Conservation (phyloP, 2,797 vertebrate genomes). For the Leptoclinus maculatus region DNA sequence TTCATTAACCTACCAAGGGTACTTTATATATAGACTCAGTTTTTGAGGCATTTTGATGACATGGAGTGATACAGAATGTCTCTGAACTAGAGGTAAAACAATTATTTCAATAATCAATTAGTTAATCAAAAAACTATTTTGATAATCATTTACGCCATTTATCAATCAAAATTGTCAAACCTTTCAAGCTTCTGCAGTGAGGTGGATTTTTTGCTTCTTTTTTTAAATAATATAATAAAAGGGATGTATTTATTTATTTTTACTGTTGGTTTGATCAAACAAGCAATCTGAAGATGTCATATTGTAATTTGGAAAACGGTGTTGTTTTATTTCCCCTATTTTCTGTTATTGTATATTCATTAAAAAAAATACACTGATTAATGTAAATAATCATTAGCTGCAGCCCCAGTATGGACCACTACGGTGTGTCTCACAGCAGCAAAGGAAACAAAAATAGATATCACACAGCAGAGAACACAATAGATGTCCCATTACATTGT, state of each 20-base stretch:
- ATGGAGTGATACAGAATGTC: too few species aligned
- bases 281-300: neutral
- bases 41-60: too few species aligned
- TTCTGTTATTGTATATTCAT: too few species aligned
- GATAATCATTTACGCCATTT: neutral
- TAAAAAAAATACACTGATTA: neutral
- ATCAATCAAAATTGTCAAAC: neutral
- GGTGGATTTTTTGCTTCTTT: neutral
- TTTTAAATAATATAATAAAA: neutral
- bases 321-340: neutral
- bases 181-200: neutral
- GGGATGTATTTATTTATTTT: neutral
- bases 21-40: neutral
- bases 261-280: neutral
- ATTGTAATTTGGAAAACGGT: neutral
- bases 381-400: neutral
- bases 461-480: too few species aligned
- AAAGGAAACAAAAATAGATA: neutral
- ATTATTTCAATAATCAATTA: neutral
- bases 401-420: neutral
- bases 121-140: neutral
- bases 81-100: too few species aligned
- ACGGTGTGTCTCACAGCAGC: neutral
- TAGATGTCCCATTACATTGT: neutral
- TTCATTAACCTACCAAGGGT: neutral